These are phyloP conservation scores for Meloe dianella DNA, from an alignment of 2,888 invertebrate genomes.

Conservation along the genomic window DNA sequence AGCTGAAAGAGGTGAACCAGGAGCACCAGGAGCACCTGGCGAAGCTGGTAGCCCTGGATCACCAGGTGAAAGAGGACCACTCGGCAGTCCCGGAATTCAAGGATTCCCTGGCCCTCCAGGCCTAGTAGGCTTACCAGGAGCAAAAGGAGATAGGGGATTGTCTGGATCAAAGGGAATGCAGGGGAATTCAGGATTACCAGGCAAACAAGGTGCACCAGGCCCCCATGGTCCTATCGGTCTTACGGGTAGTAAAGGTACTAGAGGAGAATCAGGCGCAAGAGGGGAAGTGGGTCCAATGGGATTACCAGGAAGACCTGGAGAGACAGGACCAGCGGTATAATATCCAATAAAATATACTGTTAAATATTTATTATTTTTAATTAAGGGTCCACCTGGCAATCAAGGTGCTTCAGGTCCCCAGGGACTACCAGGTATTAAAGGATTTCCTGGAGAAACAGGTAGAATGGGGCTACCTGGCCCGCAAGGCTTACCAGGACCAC, in stretches of 20 bases:
- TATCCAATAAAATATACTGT: constrained; percentile 1
- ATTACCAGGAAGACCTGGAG: constrained; percentile 79
- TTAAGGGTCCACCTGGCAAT: constrained; percentile 73
- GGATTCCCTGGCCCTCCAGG: constrained; percentile 75
- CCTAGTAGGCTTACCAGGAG: constrained; percentile 71
- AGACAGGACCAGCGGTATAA: constrained; percentile 72
- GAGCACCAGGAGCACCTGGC: constrained; percentile 74
- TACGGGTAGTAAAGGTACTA: constrained; percentile 74
- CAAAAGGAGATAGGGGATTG: constrained; percentile 77
- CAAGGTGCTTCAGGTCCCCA: constrained; percentile 73
- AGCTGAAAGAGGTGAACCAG: constrained; percentile 80
- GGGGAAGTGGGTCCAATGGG: constrained; percentile 78
- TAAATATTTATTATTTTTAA: constrained; percentile 12
- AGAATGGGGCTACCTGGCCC: constrained; percentile 71
- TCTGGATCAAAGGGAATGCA: constrained; percentile 76
- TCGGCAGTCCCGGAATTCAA: constrained; percentile 73
- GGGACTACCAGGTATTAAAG: constrained; percentile 76
- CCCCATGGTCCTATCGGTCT: constrained; percentile 66
- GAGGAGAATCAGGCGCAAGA: constrained; percentile 78
- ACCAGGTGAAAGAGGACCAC: constrained; percentile 75
- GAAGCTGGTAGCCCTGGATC: constrained; percentile 75
- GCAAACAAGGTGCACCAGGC: constrained; percentile 70
- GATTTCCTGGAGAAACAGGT: constrained; percentile 73
- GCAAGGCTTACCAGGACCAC: constrained; percentile 73
- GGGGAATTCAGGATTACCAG: constrained; percentile 68